Evolutionary conservation across 2,888 invertebrate species (phyloP), one percentile per base, ranked within the genome.

Genomic region (Epsilonema sp.): DNA sequence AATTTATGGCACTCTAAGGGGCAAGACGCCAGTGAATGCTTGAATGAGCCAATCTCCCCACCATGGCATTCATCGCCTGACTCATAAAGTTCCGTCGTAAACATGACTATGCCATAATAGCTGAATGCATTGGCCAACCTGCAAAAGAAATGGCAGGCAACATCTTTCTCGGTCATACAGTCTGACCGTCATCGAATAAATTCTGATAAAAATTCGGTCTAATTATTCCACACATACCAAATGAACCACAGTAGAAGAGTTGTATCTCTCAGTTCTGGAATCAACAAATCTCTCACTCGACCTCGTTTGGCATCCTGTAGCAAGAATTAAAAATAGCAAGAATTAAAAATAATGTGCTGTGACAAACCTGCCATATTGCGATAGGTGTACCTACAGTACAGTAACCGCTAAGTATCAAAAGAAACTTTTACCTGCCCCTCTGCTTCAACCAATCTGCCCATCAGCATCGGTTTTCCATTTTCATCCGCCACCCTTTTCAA

Each of bases 101-200:
- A 83, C 48, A 90, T 68, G 5, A 90, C 89, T 36, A 89, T 74
- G 0, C 90, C 89, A 64, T 90, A 90, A 67, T 90, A 90, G 64
- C 85, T 84, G 70, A 90, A 89, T 1, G 89, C 85, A 65, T 86
- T 86, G 0, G 82, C 76, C 75, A 84, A 79, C 84, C 84, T 84
- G 55, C n/a, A n/a, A n/a, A n/a, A n/a, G n/a, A n/a, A n/a, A n/a
- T n/a, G n/a, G n/a, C n/a, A n/a, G n/a, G n/a, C n/a, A n/a, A n/a
- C n/a, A n/a, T n/a, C n/a, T n/a, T n/a, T n/a, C n/a, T n/a, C n/a
- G n/a, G n/a, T n/a, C n/a, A n/a, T n/a, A n/a, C n/a, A n/a, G n/a
- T n/a, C n/a, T n/a, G n/a, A n/a, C n/a, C n/a, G n/a, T n/a, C n/a
- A n/a, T n/a, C 26, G n/a, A n/a, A 11, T 42, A 42, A 13, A 42